Evolutionary conservation across 2,888 invertebrate species (phyloP).

Genomic region (Drosophila testacea): DNA sequence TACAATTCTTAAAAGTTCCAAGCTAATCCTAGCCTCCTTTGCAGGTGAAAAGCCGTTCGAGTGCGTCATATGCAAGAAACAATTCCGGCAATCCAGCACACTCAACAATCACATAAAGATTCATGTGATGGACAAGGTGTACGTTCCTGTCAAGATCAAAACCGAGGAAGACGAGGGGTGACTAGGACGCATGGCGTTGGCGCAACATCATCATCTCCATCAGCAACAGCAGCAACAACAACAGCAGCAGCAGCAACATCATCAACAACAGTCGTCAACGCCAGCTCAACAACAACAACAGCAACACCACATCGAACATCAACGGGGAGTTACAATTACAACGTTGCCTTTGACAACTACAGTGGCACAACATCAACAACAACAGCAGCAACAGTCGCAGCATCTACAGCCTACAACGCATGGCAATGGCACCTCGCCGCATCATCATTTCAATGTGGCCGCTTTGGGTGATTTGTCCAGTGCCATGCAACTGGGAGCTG

Average conservation of each 20-base stretch:
- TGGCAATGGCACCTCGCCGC: slow-evolving; percentile 62
- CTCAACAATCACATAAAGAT: slow-evolving; percentile 86
- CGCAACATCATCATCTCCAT: slow-evolving; percentile 80
- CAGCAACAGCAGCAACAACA: slow-evolving; percentile 69
- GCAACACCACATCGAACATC: slow-evolving; percentile 63
- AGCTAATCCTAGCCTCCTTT: slow-evolving; percentile 53
- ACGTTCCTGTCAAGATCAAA: slow-evolving; percentile 85
- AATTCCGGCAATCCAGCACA: slow-evolving; percentile 85
- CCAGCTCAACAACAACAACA: slow-evolving; percentile 60
- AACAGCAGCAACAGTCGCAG: slow-evolving; percentile 46
- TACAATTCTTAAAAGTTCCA: neutral
- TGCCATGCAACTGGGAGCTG: slow-evolving; percentile 80
- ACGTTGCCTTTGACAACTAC: slow-evolving; percentile 68
- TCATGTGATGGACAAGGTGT: slow-evolving; percentile 85
- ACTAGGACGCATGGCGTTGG: slow-evolving; percentile 85
- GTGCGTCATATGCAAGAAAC: slow-evolving; percentile 85
- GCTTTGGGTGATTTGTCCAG: slow-evolving; percentile 77
- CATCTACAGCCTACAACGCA: slow-evolving; percentile 48
- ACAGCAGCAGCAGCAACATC: slow-evolving; percentile 8
- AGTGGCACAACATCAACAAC: slow-evolving; percentile 64
- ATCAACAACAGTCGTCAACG: slow-evolving; percentile 57
- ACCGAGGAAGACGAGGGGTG: slow-evolving; percentile 85
- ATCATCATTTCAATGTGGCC: slow-evolving; percentile 80
- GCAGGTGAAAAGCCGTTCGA: slow-evolving; percentile 85
- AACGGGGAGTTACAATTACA: slow-evolving; percentile 66